Evolutionary conservation across 2,113 vertebrate species (phyloP), one percentile per base, ranked within the genome.

Genomic region (Alosa alosa): DNA sequence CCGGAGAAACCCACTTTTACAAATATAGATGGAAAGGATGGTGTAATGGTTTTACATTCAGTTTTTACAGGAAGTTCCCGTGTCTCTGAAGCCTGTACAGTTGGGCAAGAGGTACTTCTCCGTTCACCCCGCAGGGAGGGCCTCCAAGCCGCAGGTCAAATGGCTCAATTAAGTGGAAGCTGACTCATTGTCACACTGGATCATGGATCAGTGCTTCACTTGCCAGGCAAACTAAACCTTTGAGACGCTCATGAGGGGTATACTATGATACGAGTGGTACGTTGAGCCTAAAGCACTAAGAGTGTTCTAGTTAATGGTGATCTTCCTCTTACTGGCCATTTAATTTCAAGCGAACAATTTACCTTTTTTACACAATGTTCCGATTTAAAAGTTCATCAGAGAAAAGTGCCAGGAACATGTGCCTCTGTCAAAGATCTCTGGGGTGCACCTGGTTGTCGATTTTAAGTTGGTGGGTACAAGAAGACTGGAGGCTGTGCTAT

Each of bases 401-500:
- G 41, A 1, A 44, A 44, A 44, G 41, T 44, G 41, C 41, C 41
- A 44, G 41, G 41, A 44, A 44, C 31, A 31, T 44, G 2, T 44
- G 2, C 4, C 41, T 44, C 41, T 4, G 4, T 44, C 41, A 44
- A 44, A 99, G 93, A 97, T 99, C 82, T 98, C 98, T 57, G 98
- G 99, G 88, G 96, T 99, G 83, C 98, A 98, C 87, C 91, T 99
- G 89, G 98, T 99, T 18, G 97, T 99, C 41, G 98, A 99, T 83
- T 99, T 93, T 99, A 99, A 94, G 97, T 99, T 84, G 98, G 99
- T 91, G 93, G 96, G 46, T 99, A 99, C 92, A 99, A 98, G 91
- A 99, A 99, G 94, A 31, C 31, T 31, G 31, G 98, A 99, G 90
- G 98, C 98, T 0, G 98, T 99, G 89, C 95, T 99, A 39, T 93